These are phyloP conservation scores for Oreortyx pictus DNA, from an alignment of 2,797 vertebrate genomes.

Conservation along the genomic window DNA sequence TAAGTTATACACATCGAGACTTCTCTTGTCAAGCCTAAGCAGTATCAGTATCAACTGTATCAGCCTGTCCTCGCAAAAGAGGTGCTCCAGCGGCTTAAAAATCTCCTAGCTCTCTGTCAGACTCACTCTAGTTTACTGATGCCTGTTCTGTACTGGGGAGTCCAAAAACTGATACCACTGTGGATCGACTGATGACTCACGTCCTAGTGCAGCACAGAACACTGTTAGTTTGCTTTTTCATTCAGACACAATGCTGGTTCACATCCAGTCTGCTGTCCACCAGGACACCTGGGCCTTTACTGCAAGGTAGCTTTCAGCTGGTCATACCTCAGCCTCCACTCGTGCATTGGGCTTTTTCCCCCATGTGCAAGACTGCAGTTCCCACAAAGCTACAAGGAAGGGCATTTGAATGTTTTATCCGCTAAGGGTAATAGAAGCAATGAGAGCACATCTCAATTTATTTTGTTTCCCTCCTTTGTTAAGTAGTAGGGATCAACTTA, in stretches of 20 bases:
- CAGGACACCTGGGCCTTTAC: not conserved
- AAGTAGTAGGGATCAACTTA: not conserved
- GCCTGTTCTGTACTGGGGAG: no score
- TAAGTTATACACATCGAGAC: not conserved
- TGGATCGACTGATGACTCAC: fast-evolving
- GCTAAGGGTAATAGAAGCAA: not conserved
- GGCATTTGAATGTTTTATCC: not conserved
- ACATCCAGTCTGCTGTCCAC: not conserved
- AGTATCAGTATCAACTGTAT: not conserved
- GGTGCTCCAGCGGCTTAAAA: not conserved
- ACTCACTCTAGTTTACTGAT: not conserved
- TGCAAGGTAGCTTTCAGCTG: not conserved
- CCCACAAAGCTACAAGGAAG: not conserved
- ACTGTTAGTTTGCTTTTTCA: not conserved
- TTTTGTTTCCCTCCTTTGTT: not conserved
- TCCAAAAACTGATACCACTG: no score
- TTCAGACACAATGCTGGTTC: not conserved
- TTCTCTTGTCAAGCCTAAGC: not conserved
- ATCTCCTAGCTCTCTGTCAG: not conserved
- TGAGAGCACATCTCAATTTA: not conserved
- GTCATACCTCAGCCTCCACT: not conserved
- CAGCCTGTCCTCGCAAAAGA: not conserved
- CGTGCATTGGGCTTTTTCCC: fast-evolving
- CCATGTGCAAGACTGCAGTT: not conserved
- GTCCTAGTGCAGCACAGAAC: not conserved